Percentiles rank a stretch among this genome's conserved stretches.
Conservation (phyloP, 2,888 invertebrate species). For the Platycheirus rosarum region DNA sequence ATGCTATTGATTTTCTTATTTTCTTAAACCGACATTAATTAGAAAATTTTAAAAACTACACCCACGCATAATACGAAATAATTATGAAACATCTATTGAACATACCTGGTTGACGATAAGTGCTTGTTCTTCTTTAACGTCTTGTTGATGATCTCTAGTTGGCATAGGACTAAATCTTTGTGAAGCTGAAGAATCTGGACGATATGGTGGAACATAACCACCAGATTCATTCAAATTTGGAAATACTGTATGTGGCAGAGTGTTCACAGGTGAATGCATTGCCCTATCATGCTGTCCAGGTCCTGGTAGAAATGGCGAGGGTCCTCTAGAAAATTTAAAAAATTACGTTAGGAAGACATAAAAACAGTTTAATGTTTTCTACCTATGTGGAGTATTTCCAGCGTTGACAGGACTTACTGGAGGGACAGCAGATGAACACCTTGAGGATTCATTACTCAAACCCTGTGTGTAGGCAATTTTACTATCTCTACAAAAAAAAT, state of each 20-base stretch:
- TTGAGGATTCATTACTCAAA: conserved; percentile 83
- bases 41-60: neutral
- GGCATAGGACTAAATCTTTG: conserved; percentile 81
- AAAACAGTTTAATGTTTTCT: neutral
- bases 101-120: conserved; percentile 82
- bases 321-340: conserved; percentile 77
- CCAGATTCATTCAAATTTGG: conserved; percentile 82
- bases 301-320: conserved; percentile 85
- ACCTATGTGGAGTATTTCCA: conserved; percentile 68
- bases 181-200: conserved; percentile 76
- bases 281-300: conserved; percentile 83
- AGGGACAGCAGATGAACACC: conserved; percentile 82
- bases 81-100: neutral
- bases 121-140: conserved; percentile 81
- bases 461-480: conserved; percentile 82
- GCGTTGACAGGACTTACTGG: conserved; percentile 76
- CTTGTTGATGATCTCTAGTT: conserved; percentile 82
- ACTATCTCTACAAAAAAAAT: conserved; percentile 79
- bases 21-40: too few species aligned
- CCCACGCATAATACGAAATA: neutral
- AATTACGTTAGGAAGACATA: neutral
- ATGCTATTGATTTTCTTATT: too few species aligned
- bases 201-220: conserved; percentile 80
- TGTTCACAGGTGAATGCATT: conserved; percentile 80
- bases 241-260: conserved; percentile 84